Evolutionary conservation across 2,113 vertebrate genomes (phyloP).

Genomic region (Limanda limanda): DNA sequence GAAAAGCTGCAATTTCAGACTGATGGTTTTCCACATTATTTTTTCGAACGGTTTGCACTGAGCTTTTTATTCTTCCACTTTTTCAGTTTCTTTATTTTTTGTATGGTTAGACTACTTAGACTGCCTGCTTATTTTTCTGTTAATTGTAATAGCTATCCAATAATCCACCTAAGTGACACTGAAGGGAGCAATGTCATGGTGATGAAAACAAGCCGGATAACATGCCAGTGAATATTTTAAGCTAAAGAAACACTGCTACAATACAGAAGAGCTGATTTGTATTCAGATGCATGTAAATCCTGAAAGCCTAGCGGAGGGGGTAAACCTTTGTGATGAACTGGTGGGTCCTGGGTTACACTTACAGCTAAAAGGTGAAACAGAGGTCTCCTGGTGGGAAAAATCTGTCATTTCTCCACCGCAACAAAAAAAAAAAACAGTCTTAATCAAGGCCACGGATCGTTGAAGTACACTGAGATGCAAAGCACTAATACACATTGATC

Average conservation of each 20-base stretch:
- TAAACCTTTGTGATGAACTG: constrained; percentile 64
- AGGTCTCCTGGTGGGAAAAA: constrained; percentile 59
- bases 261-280: constrained; percentile 59
- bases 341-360: constrained; percentile 54
- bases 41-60: background rate
- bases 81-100: background rate
- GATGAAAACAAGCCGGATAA: constrained; percentile 40
- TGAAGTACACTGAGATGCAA: constrained; percentile 57
- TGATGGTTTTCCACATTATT: constrained; percentile 28
- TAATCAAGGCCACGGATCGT: constrained; percentile 58
- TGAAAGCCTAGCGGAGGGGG: constrained; percentile 11
- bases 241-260: constrained; percentile 39
- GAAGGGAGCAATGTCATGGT: constrained; percentile 13
- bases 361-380: constrained; percentile 66
- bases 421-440: constrained; percentile 43
- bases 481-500: constrained; percentile 66
- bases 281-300: constrained; percentile 75
- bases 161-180: constrained; percentile 41
- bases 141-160: constrained; percentile 28
- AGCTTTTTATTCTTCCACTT: background rate
- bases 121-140: background rate
- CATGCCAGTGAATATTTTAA: constrained; percentile 34
- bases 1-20: constrained; percentile 12
- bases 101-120: background rate
- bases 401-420: constrained; percentile 48